A percentile compares a stretch with the other conserved stretches of the same genome.
phyloP scores from a whole-genome alignment of 1,140 invertebrate species.

The Drosophila virilis region DNA sequence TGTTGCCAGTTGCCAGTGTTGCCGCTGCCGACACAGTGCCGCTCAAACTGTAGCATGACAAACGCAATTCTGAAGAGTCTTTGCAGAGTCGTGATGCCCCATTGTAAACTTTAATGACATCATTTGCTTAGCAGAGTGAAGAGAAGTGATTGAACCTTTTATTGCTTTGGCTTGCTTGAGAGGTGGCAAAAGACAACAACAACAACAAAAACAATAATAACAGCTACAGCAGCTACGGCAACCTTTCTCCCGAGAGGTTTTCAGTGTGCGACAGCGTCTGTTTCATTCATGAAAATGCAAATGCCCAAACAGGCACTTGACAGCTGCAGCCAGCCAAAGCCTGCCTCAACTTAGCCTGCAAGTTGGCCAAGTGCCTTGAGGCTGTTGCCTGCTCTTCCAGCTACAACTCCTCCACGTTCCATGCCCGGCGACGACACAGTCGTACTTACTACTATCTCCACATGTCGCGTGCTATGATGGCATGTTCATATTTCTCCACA shows the following conservation, averaged over 20 bases:
- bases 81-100: conserved; percentile 53
- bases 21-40: conserved; percentile 24
- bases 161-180: conserved; percentile 48
- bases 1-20: conserved; percentile 39
- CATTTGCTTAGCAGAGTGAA: conserved; percentile 47
- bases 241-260: conserved; percentile 59
- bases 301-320: conserved; percentile 69
- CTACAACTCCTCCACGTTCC: conserved; percentile 2
- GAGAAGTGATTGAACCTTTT: conserved; percentile 67
- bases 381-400: conserved; percentile 20
- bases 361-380: conserved; percentile 69
- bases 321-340: conserved; percentile 54
- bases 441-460: conserved; percentile 64
- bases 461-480: conserved; percentile 68
- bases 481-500: conserved; percentile 64
- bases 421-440: conserved; percentile 34
- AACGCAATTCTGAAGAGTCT: conserved; percentile 57
- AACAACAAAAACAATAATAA: conserved; percentile 25
- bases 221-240: conserved; percentile 22
- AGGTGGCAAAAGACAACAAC: conserved; percentile 35
- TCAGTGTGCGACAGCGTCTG: conserved; percentile 28
- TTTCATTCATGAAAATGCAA: conserved; percentile 80
- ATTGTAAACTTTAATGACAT: conserved; percentile 70
- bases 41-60: conserved; percentile 72
- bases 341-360: conserved; percentile 25